A percentile compares a stretch with the other conserved stretches of the same genome.
Conservation (phyloP, 1,140 invertebrate genomes). For the Calephelis virginiensis region DNA sequence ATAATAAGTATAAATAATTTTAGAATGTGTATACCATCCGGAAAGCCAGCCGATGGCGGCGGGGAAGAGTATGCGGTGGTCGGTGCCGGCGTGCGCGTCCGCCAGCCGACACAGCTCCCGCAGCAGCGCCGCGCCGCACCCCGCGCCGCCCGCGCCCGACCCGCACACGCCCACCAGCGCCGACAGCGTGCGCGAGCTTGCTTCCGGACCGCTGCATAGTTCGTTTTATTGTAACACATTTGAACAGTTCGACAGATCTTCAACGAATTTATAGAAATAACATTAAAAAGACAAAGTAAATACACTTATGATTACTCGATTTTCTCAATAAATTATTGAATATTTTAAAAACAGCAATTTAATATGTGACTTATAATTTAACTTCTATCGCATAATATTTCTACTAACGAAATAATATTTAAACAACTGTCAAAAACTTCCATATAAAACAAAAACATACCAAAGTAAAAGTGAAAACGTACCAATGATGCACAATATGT, state of each 20-base stretch:
- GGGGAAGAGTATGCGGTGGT: slow-evolving; percentile 89
- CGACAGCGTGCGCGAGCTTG: slow-evolving; percentile 86
- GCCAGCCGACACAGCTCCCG: slow-evolving; percentile 90
- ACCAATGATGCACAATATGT: slow-evolving; percentile 69
- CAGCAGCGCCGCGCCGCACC: slow-evolving; percentile 87
- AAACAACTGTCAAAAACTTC: too few relatives aligned
- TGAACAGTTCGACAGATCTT: too few relatives aligned
- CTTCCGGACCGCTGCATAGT: slow-evolving; percentile 79
- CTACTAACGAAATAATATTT: too few relatives aligned
- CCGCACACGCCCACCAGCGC: slow-evolving; percentile 86
- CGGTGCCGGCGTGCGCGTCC: slow-evolving; percentile 86
- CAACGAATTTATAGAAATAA: too few relatives aligned
- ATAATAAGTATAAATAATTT: neutral
- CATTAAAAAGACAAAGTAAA: too few relatives aligned
- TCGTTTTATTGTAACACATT: too few relatives aligned
- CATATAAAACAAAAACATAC: too few relatives aligned
- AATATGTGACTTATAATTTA: too few relatives aligned
- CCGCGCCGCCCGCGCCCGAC: slow-evolving; percentile 85
- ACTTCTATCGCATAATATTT: too few relatives aligned
- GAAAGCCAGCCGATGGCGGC: slow-evolving; percentile 90
- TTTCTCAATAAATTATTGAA: too few relatives aligned
- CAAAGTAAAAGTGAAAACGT: slow-evolving; percentile 23
- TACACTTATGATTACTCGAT: too few relatives aligned
- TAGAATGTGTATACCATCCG: slow-evolving; percentile 75
- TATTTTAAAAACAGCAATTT: too few relatives aligned